Conservation (phyloP, 1,140 invertebrate species). For the Argopecten irradians region DNA sequence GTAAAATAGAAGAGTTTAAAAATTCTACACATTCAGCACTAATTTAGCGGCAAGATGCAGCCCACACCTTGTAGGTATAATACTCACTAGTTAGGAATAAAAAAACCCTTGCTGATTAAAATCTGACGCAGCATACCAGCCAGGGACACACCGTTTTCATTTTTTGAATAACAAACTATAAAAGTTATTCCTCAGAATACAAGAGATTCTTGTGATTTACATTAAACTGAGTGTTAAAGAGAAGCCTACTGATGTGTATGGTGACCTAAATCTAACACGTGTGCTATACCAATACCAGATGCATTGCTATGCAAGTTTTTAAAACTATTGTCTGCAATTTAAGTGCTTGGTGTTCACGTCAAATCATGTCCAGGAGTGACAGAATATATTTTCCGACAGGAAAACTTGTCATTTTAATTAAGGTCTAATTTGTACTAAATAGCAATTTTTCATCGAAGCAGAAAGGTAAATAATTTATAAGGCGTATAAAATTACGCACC, state of each 20-base stretch:
- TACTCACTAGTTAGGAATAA: too few relatives aligned
- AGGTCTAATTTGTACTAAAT: background rate
- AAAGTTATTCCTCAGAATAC: too few relatives aligned
- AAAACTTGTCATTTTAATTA: background rate
- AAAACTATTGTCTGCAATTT: background rate
- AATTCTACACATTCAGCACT: background rate
- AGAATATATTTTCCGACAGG: background rate
- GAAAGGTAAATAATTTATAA: background rate
- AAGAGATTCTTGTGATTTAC: too few relatives aligned
- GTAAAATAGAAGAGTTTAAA: too few relatives aligned
- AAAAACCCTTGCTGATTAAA: too few relatives aligned
- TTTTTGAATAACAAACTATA: too few relatives aligned
- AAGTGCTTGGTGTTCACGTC: background rate
- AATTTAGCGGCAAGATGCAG: background rate
- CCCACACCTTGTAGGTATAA: background rate
- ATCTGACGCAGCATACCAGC: too few relatives aligned
- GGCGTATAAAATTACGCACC: background rate
- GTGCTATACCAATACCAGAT: background rate
- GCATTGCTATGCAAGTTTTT: background rate
- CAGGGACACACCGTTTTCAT: too few relatives aligned
- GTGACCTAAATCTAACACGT: too few relatives aligned
- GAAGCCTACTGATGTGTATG: too few relatives aligned
- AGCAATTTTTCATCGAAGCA: background rate
- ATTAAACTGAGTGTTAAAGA: too few relatives aligned
- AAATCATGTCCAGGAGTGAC: background rate